These are phyloP conservation scores for Drosophila prostipennis DNA, from an alignment of 2,888 invertebrate genomes.

Conservation along the genomic window DNA sequence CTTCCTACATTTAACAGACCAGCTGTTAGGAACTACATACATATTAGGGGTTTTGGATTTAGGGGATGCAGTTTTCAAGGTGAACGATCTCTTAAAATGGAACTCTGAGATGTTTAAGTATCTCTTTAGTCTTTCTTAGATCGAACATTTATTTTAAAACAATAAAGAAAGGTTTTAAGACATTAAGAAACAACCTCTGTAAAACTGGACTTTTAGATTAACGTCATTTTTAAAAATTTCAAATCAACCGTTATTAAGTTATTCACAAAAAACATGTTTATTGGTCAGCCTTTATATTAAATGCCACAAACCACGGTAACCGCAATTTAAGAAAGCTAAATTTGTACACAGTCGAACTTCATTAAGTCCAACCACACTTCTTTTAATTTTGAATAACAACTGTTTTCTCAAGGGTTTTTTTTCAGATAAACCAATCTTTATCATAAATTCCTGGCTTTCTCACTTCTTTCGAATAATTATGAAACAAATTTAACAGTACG, in stretches of 20 bases:
- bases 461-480: too few relatives aligned
- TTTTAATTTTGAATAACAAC: too few relatives aligned
- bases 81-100: not conserved
- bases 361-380: not conserved
- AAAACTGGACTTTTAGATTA: not conserved
- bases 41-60: slow-evolving; percentile 10
- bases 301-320: not conserved
- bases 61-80: not conserved
- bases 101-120: not conserved
- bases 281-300: not conserved
- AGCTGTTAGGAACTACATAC: slow-evolving; percentile 20
- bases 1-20: not conserved
- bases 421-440: too few relatives aligned
- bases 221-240: not conserved
- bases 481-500: too few relatives aligned
- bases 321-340: not conserved
- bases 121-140: too few relatives aligned
- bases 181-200: too few relatives aligned
- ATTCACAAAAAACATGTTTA: slow-evolving; percentile 1
- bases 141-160: too few relatives aligned
- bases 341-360: not conserved
- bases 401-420: too few relatives aligned
- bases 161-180: too few relatives aligned
- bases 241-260: not conserved
- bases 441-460: too few relatives aligned